A percentile compares a stretch with the other conserved stretches of the same genome.
Conservation (phyloP, 2,888 invertebrate species). For the Drosophila anceps region DNA sequence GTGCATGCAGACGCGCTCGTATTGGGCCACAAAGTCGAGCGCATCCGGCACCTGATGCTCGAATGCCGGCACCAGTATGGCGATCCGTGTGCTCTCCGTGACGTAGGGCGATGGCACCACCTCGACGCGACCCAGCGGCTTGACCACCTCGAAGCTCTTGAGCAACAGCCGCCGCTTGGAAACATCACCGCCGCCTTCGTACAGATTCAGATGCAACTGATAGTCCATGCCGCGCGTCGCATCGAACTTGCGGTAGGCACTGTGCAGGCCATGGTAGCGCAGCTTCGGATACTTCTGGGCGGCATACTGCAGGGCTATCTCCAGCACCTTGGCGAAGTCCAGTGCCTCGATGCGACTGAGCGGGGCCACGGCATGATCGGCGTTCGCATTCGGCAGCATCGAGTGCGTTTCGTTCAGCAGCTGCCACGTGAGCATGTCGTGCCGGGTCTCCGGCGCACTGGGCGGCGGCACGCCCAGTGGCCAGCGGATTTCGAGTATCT, state of each 20-base stretch:
- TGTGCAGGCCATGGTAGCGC: conserved; percentile 87
- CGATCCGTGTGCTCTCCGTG: conserved; percentile 95
- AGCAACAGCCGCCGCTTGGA: conserved; percentile 74
- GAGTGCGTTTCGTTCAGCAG: conserved; percentile 94
- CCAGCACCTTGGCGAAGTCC: conserved; percentile 88
- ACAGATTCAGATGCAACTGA: conserved; percentile 89
- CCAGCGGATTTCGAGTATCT: conserved; percentile 88
- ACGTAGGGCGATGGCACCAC: conserved; percentile 97
- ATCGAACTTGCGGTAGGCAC: conserved; percentile 92
- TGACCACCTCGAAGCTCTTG: conserved; percentile 91
- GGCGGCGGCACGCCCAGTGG: conserved; percentile 90
- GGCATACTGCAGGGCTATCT: conserved; percentile 86
- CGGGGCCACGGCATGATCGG: conserved; percentile 89
- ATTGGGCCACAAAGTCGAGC: conserved; percentile 89
- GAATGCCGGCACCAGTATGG: conserved; percentile 90
- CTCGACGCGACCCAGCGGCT: conserved; percentile 94
- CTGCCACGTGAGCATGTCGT: conserved; percentile 94
- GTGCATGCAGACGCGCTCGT: conserved; percentile 90
- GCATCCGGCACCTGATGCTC: conserved; percentile 87
- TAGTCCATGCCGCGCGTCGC: conserved; percentile 95
- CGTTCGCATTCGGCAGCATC: conserved; percentile 93
- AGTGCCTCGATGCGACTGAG: conserved; percentile 88
- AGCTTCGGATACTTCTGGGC: conserved; percentile 86
- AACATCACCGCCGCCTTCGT: conserved; percentile 78
- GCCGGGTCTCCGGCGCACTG: conserved; percentile 89